Base-by-base conservation (phyloP, 1,140 invertebrate genomes). In the Drusus annulatus region DNA sequence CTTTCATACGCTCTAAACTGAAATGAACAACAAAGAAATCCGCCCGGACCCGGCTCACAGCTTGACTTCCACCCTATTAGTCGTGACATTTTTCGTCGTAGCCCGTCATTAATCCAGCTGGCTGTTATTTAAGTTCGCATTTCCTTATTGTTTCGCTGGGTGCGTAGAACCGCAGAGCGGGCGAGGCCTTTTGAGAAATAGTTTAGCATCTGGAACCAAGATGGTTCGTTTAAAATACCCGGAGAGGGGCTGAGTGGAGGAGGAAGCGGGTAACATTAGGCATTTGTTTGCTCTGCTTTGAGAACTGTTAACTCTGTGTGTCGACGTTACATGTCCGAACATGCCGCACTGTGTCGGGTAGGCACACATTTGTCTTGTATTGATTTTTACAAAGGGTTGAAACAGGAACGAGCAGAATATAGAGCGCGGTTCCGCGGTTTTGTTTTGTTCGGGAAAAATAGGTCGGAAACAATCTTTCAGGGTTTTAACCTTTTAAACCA, bases 31-130 rank as follows among this genome's bases (percentile, higher is more conserved):
- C 17, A 77, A 77, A 77, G 71, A 75, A 75, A 23, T 51, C 52
- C n/a, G 10, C 3, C 21, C 16, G 13, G 28, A 56, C 60, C 60
- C 76, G 15, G 31, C 51, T 77, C 76, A 77, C 60, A 68, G 68
- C 65, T 77, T 77, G 58, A 77, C 76, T 77, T 68, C 76, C 62
- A 68, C 60, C 62, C 76, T 77, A 54, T 77, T 77, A 77, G 62
- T 36, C 23, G 76, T 77, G 76, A 77, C 76, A 77, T 68, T 77
- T 60, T 76, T 76, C 74, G 31, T 62, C 16, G 74, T 62, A 45
- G 74, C 31, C 23, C 17, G 74, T 60, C 74, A 76, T 76, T 76
- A 76, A 76, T 76, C 54, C 74, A 76, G 19, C 74, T 28, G 21
- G 74, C 17, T 28, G 74, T 74, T 54, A 52, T 74, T 56, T 56